Evolutionary conservation across 2,888 invertebrate genomes (phyloP), one percentile per base, ranked within the genome.

Genomic region (Aethes cnicana): DNA sequence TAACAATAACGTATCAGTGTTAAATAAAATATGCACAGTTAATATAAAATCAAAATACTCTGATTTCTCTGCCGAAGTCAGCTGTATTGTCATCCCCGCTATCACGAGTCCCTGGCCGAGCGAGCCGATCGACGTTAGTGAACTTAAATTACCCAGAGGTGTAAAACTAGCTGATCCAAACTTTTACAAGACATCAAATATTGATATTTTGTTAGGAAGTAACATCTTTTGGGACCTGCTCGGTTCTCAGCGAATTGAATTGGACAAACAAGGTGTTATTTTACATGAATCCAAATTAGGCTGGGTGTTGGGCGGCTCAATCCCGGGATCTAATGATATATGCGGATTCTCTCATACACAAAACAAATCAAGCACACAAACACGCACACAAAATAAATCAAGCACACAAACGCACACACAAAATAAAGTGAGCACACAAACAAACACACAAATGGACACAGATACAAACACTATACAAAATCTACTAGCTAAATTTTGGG

Each of bases 121-220:
- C 2, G 20, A 17, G 9, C 43, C 20, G 2, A 3, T 43, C 8
- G 11, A 17, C n/a, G 17, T 23, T 2, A 12, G 50, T 5, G 56
- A 58, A 9, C 14, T 52, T 25, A 54, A 47, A 26, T 47, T 9
- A 5, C 17, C 23, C 9, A 43, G 21, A 32, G 20, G 26, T 6
- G 9, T 32, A 3, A 28, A 32, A 20, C 4, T 43, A 18, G 43
- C 43, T 5, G 43, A 43, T 16, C 43, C 43, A 8, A 20, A 9
- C 1, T 43, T 43, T 32, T 20, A 43, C n/a, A 9, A 43, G 16
- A 26, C 43, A 2, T 28, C 30, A 11, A 28, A 8, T 16, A 21
- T 43, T 3, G 44, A 44, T 11, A 44, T 32, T 20, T 6, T 36
- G 6, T 6, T 36, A 20, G 36, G 32, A 1, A 4, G 20, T 11